Percentiles rank a stretch among this genome's conserved stretches.
These are phyloP conservation scores for Laticauda laticaudata DNA, from an alignment of 2,113 vertebrate species.

Conservation along the genomic window DNA sequence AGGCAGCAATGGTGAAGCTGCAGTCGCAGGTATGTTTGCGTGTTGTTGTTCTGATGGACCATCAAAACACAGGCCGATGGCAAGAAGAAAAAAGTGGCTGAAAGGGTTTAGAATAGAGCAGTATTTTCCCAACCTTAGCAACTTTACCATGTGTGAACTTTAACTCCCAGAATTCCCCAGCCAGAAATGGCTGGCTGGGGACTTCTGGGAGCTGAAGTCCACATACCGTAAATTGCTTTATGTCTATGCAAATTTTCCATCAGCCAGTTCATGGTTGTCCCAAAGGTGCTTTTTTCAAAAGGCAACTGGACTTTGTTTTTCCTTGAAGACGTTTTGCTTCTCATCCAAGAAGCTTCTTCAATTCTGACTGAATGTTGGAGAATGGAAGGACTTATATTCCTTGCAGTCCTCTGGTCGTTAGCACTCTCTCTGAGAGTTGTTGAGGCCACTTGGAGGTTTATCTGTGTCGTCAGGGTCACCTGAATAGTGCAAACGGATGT, in stretches of 20 bases:
- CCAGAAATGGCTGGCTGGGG: too few species aligned
- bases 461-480: too few species aligned
- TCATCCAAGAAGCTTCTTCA: too few species aligned
- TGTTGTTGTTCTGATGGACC: background rate
- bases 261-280: background rate
- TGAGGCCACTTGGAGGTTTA: too few species aligned
- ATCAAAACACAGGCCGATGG: background rate
- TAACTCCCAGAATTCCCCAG: background rate
- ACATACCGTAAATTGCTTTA: background rate
- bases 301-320: too few species aligned
- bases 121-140: background rate
- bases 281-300: background rate
- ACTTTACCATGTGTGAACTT: background rate
- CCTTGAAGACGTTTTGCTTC: too few species aligned
- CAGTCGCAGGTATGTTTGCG: slow-evolving; percentile 88
- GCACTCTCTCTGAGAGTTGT: too few species aligned
- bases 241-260: background rate
- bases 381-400: too few species aligned
- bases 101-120: background rate
- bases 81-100: background rate
- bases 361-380: too few species aligned
- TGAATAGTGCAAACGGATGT: too few species aligned
- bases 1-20: slow-evolving; percentile 94
- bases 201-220: background rate
- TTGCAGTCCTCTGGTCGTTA: too few species aligned